Evolutionary conservation across 2,113 vertebrate species (phyloP).

Genomic region (Hemiscyllium ocellatum): DNA sequence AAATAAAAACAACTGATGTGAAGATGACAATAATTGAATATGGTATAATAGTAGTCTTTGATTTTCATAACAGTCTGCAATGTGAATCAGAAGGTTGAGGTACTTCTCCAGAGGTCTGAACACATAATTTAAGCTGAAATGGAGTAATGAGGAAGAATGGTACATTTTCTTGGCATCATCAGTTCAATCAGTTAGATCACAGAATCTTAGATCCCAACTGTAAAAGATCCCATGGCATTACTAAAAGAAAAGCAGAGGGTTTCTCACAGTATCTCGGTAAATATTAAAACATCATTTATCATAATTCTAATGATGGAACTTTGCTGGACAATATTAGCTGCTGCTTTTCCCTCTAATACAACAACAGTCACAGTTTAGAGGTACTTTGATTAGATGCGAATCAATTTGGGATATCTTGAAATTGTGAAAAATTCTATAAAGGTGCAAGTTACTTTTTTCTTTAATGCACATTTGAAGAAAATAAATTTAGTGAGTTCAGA

Average conservation of each 20-base stretch:
- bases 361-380: neutral
- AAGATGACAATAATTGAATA: neutral
- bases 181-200: neutral
- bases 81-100: neutral
- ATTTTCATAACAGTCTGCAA: neutral
- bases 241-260: neutral
- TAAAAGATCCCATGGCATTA: neutral
- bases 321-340: neutral
- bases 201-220: neutral
- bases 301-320: neutral
- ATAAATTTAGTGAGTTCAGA: no score
- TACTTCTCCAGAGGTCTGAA: neutral
- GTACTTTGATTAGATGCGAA: neutral
- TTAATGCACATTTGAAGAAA: no score
- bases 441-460: no score
- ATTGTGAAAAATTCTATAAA: neutral
- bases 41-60: neutral
- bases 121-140: neutral
- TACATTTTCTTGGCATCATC: neutral
- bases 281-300: neutral
- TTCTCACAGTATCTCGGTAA: neutral
- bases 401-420: neutral
- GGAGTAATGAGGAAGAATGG: neutral
- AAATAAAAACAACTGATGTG: no score
- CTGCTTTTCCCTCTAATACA: neutral